Base-by-base conservation (phyloP, 2,797 vertebrate species). In the Clarias platycephalus region DNA sequence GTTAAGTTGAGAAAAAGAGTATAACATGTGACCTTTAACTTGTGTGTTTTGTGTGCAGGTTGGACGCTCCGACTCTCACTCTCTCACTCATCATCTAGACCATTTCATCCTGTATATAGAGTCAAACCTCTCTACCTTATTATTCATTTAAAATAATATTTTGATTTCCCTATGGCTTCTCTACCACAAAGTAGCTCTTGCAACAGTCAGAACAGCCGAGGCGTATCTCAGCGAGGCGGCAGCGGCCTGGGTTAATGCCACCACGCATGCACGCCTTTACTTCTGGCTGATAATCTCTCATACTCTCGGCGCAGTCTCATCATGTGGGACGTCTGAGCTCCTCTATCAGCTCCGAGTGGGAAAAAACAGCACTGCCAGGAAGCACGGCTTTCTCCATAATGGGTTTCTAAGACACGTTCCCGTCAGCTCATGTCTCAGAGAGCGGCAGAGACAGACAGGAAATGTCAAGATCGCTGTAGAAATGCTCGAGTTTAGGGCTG, bases 341-440 rank as follows among this genome's bases (percentile, higher is more conserved):
- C 40, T 75, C 81, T 40, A n/a, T 75, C 37, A 75, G 58, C 81
- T 74, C 68, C 2, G 20, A 7, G 22, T 26, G 34, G 67, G 12
- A 40, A 8, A 72, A 31, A 28, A 66, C 8, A 49, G 28, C n/a
- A 60, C 1, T 44, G 10, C 68, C 13, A 71, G 53, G 53, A 37
- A 71, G 55, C 44, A 22, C 7, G 0, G 26, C 49, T 70, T 37
- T 58, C 49, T 31, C 20, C 22, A 5, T 28, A 40, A 57, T 49
- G 8, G 72, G 44, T 66, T 76, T 67, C 16, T 49, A 16, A 44
- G 74, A 44, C 67, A 40, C 15, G 40, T 18, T 76, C 58, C 71
- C 28, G 22, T 67, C 82, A 84, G 31, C 82, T 78, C 63, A 24
- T 12, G 34, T 24, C 72, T 83, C 28, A 24, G 20, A 44, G 49